These are phyloP conservation scores for Bhutanitis thaidina DNA, from an alignment of 2,888 invertebrate species.

Conservation along the genomic window DNA sequence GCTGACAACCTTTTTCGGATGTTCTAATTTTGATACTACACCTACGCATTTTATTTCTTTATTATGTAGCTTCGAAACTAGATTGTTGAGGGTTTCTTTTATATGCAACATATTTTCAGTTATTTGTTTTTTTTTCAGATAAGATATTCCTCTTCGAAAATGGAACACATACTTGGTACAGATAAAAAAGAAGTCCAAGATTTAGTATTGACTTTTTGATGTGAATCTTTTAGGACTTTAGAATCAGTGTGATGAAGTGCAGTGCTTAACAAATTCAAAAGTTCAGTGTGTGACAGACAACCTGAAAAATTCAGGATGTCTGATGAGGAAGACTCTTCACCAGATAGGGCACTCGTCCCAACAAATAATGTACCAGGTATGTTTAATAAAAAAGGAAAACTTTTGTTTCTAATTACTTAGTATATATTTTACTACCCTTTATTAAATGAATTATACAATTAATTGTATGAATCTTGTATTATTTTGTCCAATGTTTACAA, in stretches of 20 bases:
- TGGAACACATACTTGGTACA: constrained; percentile 34
- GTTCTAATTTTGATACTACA: constrained; percentile 26
- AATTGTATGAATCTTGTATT: no score
- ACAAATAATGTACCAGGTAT: constrained; percentile 70
- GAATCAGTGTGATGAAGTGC: constrained; percentile 33
- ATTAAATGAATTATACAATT: no score
- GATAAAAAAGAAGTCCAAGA: constrained; percentile 38
- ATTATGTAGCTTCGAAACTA: neutral
- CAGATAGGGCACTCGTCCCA: constrained; percentile 63
- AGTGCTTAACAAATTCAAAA: constrained; percentile 14
- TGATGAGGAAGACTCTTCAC: constrained; percentile 71
- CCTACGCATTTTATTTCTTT: constrained; percentile 26
- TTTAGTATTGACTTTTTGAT: constrained; percentile 37
- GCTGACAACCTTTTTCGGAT: constrained; percentile 18
- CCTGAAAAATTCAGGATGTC: constrained; percentile 52
- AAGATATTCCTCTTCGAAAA: constrained; percentile 30
- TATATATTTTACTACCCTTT: no score
- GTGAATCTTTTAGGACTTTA: constrained; percentile 47
- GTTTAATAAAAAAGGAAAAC: constrained; percentile 15
- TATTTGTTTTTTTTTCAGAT: constrained; percentile 32
- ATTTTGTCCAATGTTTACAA: no score
- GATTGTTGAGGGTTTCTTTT: constrained; percentile 5
- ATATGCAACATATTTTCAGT: neutral
- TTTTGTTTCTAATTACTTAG: no score
- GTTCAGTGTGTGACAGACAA: constrained; percentile 19